These are phyloP conservation scores for Andrena marginata DNA, from an alignment of 2,888 invertebrate genomes.

Conservation along the genomic window DNA sequence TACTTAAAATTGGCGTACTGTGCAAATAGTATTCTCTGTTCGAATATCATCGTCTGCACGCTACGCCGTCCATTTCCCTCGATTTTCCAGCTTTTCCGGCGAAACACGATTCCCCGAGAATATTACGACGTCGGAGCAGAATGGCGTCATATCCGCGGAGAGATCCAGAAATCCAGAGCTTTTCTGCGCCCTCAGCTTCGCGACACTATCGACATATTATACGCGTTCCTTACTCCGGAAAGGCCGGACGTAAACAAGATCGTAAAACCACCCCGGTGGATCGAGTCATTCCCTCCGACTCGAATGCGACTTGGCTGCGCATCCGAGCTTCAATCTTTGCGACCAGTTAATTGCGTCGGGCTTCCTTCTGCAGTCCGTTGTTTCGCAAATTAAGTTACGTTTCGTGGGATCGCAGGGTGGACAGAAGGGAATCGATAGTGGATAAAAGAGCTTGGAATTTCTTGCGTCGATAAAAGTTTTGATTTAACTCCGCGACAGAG, in stretches of 20 bases:
- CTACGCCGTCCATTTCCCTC: neutral
- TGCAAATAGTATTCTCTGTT: constrained; percentile 8
- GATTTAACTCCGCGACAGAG: too few species aligned
- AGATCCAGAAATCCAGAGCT: constrained; percentile 23
- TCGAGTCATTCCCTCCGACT: constrained; percentile 58
- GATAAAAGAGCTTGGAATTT: neutral
- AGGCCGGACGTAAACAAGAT: constrained; percentile 72
- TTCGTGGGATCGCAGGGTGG: neutral
- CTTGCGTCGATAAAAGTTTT: neutral
- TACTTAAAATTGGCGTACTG: neutral
- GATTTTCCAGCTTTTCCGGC: constrained; percentile 11
- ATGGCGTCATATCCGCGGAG: constrained; percentile 25
- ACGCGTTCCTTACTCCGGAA: constrained; percentile 48
- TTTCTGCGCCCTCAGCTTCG: neutral
- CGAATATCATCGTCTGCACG: constrained; percentile 9
- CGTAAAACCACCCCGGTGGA: constrained; percentile 65
- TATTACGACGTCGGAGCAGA: constrained; percentile 7
- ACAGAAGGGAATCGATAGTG: neutral
- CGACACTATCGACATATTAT: constrained; percentile 37
- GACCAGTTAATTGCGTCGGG: constrained; percentile 4
- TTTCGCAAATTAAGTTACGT: constrained; percentile 23
- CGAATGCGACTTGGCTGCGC: constrained; percentile 31
- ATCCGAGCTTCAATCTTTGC: constrained; percentile 19
- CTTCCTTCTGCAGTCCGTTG: neutral
- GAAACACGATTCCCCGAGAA: constrained; percentile 11